Evolutionary conservation across 2,113 vertebrate species (phyloP).

Genomic region (Ornithorhynchus anatinus): DNA sequence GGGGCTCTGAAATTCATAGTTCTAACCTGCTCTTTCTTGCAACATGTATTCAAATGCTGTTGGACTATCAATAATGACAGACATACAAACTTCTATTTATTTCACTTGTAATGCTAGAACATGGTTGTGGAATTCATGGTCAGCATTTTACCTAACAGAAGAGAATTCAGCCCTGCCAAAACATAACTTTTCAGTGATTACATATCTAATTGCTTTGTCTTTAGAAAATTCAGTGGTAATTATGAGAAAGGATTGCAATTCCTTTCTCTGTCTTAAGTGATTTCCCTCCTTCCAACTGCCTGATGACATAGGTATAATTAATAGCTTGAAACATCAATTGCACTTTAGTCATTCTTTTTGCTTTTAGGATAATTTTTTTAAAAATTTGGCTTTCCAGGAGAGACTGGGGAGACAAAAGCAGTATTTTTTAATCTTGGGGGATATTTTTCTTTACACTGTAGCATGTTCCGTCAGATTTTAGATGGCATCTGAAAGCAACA

Average conservation of each 20-base stretch:
- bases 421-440: not conserved
- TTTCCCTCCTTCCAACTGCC: slow-evolving; percentile 40
- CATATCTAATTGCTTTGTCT: slow-evolving; percentile 15
- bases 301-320: slow-evolving; percentile 9
- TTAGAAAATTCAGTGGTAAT: not conserved
- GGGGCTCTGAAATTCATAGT: not conserved
- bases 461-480: accelerated
- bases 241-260: not conserved
- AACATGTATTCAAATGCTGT: not conserved
- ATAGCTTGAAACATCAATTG: slow-evolving; percentile 21
- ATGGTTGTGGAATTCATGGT: not conserved
- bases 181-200: slow-evolving; percentile 15
- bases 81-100: not conserved
- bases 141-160: slow-evolving; percentile 4
- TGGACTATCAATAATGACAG: not conserved
- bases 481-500: not conserved
- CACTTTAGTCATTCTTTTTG: not conserved
- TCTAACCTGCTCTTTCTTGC: not conserved
- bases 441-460: not conserved
- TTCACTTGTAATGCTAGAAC: not conserved
- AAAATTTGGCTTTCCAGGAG: not conserved
- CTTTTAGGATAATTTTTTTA: not conserved
- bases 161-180: slow-evolving; percentile 1
- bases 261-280: slow-evolving; percentile 5
- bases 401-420: not conserved